Conservation (phyloP, 2,797 vertebrate genomes). For the Xyrichtys novacula region DNA sequence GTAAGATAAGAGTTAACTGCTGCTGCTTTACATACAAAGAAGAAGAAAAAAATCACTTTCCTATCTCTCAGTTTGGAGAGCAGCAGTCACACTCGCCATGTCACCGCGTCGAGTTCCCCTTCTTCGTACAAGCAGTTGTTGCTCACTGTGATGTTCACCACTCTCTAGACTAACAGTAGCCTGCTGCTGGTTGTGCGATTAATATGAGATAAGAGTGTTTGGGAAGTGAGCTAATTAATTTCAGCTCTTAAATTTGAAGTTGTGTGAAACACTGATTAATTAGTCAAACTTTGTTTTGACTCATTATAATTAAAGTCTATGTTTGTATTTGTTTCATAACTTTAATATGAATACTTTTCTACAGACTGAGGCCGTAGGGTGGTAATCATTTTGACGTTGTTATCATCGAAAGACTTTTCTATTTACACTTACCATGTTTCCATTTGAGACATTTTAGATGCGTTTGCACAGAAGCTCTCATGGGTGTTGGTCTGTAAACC, state of each 20-base stretch:
- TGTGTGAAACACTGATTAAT: not conserved
- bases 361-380: not conserved
- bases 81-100: not conserved
- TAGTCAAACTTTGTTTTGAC: slow-evolving; percentile 1
- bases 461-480: not conserved
- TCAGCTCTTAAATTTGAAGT: not conserved
- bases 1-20: slow-evolving; percentile 5
- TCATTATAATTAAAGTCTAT: not conserved
- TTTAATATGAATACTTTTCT: not conserved
- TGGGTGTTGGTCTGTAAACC: slow-evolving; percentile 4
- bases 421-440: not conserved
- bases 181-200: slow-evolving; percentile 42
- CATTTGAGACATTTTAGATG: not conserved
- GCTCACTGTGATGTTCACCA: slow-evolving; percentile 31
- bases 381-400: not conserved
- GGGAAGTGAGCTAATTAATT: not conserved
- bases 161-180: not conserved
- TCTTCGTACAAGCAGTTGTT: slow-evolving; percentile 20
- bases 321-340: too few species aligned
- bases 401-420: not conserved
- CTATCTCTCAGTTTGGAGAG: slow-evolving; percentile 1
- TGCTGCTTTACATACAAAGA: not conserved
- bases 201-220: slow-evolving; percentile 13
- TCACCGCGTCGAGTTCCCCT: not conserved
- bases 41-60: not conserved